Conservation (phyloP, 2,113 vertebrate species). For the Leucoraja erinaceus region DNA sequence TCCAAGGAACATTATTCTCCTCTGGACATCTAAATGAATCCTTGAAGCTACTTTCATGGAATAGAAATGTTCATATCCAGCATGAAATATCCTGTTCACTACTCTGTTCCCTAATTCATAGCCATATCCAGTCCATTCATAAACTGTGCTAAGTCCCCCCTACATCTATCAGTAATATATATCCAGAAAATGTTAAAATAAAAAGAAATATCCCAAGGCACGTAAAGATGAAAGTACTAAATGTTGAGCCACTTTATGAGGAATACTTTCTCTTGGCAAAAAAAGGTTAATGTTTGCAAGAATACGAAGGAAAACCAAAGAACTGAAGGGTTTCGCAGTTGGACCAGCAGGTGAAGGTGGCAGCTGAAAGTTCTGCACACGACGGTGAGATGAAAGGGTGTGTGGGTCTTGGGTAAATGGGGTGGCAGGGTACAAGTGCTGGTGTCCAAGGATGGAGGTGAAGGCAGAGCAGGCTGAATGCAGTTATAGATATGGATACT, state of each 20-base stretch:
- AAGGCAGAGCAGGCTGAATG: not conserved
- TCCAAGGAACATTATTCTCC: no score
- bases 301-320: not conserved
- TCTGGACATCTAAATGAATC: not conserved
- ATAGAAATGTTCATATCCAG: not conserved
- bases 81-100: not conserved
- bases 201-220: not conserved
- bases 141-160: not conserved
- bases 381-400: not conserved
- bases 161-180: not conserved
- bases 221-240: not conserved
- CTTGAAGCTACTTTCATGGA: not conserved
- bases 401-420: not conserved
- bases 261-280: not conserved
- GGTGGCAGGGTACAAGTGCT: no score
- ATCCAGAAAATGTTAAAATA: not conserved
- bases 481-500: not conserved
- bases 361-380: not conserved
- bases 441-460: not conserved
- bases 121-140: not conserved
- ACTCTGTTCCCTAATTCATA: not conserved
- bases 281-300: not conserved
- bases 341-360: not conserved
- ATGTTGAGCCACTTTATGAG: not conserved
- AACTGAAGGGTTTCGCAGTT: not conserved